A percentile compares a stretch with the other conserved stretches of the same genome.
Evolutionary conservation across 2,797 vertebrate species (phyloP).

Genomic region (Silurus aristotelis): DNA sequence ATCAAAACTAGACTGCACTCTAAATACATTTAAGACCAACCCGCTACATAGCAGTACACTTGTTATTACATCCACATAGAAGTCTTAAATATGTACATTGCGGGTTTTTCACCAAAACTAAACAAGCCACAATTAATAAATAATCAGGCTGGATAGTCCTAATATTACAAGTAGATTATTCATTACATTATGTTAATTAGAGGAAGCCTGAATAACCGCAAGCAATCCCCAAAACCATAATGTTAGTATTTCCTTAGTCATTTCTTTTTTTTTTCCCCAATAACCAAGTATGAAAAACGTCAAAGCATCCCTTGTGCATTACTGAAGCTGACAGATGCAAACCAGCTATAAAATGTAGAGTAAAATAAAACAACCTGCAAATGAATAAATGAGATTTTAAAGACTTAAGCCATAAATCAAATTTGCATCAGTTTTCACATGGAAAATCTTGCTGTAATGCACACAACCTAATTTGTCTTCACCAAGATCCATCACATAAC

Average conservation of each 20-base stretch:
- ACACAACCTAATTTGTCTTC: background rate
- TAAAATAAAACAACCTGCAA: background rate
- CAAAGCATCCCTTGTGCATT: background rate
- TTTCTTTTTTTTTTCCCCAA: background rate
- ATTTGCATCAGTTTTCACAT: background rate
- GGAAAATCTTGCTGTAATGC: background rate
- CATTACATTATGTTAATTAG: background rate
- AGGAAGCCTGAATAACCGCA: background rate
- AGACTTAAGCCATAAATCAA: background rate
- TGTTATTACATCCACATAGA: background rate
- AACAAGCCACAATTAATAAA: background rate
- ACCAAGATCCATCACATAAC: background rate
- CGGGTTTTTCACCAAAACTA: background rate
- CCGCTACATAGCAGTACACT: background rate
- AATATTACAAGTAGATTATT: conserved; percentile 71
- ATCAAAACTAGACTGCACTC: background rate
- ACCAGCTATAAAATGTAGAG: background rate
- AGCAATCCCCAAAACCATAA: background rate
- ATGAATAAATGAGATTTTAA: background rate
- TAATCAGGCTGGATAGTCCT: background rate
- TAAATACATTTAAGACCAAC: background rate
- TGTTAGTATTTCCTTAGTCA: background rate
- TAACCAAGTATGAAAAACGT: background rate
- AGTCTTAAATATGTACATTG: background rate
- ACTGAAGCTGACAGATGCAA: background rate